Base-by-base conservation (phyloP, 2,888 invertebrate species). In the Drosophila cracens region DNA sequence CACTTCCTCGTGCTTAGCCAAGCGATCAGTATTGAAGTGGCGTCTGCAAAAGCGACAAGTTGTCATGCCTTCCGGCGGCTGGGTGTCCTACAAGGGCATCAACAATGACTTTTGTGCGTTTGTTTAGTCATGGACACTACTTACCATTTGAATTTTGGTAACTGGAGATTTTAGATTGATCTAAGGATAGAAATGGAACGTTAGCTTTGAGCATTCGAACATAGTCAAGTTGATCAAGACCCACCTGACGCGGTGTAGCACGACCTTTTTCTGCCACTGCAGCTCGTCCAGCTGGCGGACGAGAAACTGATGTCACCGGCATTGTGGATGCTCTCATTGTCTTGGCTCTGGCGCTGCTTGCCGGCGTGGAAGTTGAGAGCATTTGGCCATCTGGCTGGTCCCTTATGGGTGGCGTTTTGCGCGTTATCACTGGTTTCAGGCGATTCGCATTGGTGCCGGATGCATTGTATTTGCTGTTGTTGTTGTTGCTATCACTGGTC, bases 1-100 rank as follows among this genome's bases (percentile, higher is more conserved):
- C 76, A 98, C 97, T 34, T 95, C 94, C 93, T 97, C 95, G 93
- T 99, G 99, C 82, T 96, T 96, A 8, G 93, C 94, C 60, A 98
- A 94, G 2, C 99, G 95, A 91, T 99, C 98, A 25, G 94, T 92
- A 10, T 96, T 96, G 93, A 99, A 98, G 87, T 95, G 94, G 0
- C 98, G 95, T 0, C 96, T 95, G 93, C 98, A 99, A 74, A 95
- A 95, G 34, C 94, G 93, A 93, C 98, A 98, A 18, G 94, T 90
- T 0, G 92, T 93, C 60, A 91, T 92, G 43, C 92, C 92, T 18
- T 82, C 83, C 13, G 89, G 85, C 27, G 87, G 79, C 27, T 83
- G 57, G 31, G 36, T n/a, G 31, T 58, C 69, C 66, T 77, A 65
- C 13, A 65, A 57, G 65, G 6, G 43, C 31, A 48, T 13, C 13